A percentile compares a stretch with the other conserved stretches of the same genome.
Evolutionary conservation across 2,113 vertebrate species (phyloP).

Genomic region (Pelvicachromis taeniatus): DNA sequence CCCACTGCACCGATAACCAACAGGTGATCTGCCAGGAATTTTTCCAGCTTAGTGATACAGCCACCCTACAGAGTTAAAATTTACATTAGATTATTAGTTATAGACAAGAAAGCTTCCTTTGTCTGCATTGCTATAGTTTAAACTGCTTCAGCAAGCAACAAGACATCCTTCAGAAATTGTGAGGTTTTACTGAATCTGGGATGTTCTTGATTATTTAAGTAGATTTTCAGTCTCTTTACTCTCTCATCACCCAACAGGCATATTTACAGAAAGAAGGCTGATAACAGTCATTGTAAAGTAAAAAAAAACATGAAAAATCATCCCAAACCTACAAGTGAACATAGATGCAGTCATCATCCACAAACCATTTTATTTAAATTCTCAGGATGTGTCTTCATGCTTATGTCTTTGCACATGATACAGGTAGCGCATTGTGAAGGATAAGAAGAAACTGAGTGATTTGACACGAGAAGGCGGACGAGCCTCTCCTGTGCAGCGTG

Average conservation of each 20-base stretch:
- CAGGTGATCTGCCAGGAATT: conserved; percentile 80
- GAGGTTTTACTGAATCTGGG: not conserved
- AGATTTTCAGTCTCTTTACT: not conserved
- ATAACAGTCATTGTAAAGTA: not conserved
- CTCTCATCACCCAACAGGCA: rapidly evolving
- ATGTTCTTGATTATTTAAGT: not conserved
- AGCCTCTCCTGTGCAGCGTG: not conserved
- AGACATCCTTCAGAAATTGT: not conserved
- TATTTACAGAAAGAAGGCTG: not conserved
- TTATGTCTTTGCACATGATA: not conserved
- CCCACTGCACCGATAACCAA: conserved; percentile 82
- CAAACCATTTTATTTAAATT: not conserved
- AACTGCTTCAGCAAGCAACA: not conserved
- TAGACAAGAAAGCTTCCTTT: not conserved
- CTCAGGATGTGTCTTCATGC: not conserved
- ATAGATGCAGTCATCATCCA: not conserved
- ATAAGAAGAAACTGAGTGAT: not conserved
- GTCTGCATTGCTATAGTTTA: not conserved
- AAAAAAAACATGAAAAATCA: not conserved
- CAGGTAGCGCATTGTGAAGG: not conserved
- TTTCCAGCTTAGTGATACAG: conserved; percentile 81
- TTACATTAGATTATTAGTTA: not conserved
- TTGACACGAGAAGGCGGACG: not conserved
- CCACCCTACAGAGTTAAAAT: conserved; percentile 71
- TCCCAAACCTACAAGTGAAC: not conserved